Conservation (phyloP, 2,797 vertebrate genomes). For the Poecile montanus region DNA sequence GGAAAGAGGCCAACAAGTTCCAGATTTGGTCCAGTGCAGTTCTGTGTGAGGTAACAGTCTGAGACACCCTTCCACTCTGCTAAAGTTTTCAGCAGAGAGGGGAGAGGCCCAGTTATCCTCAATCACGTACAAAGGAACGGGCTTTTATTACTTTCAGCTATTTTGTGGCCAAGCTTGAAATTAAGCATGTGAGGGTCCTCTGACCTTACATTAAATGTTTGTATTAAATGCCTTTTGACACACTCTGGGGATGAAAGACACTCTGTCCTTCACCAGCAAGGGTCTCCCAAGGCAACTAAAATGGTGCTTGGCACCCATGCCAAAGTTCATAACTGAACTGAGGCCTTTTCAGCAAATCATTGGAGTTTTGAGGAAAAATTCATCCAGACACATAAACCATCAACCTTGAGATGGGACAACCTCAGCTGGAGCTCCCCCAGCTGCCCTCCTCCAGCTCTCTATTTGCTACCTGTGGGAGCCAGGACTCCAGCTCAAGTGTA, state of each 20-base stretch:
- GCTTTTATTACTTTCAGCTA: background rate
- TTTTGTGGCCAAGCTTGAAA: background rate
- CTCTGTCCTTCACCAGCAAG: background rate
- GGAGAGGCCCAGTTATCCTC: background rate
- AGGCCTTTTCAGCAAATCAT: background rate
- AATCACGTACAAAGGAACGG: background rate
- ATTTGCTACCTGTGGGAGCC: background rate
- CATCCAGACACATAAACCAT: background rate
- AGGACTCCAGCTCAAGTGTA: background rate
- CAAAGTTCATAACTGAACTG: background rate
- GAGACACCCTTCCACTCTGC: background rate
- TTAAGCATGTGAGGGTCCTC: background rate
- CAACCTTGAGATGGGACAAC: background rate
- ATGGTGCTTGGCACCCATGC: background rate
- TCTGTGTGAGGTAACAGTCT: background rate
- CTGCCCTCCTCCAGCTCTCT: background rate
- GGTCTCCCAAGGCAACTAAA: background rate
- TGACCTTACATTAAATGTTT: background rate
- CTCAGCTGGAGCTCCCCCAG: background rate
- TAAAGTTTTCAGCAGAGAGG: background rate
- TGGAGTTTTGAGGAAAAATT: background rate
- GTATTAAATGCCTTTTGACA: background rate
- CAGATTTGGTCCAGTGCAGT: background rate
- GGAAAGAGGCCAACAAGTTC: background rate
- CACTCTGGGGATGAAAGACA: background rate